phyloP scores from a whole-genome alignment of 2,888 invertebrate species.

The Pristionchus exspectatus region DNA sequence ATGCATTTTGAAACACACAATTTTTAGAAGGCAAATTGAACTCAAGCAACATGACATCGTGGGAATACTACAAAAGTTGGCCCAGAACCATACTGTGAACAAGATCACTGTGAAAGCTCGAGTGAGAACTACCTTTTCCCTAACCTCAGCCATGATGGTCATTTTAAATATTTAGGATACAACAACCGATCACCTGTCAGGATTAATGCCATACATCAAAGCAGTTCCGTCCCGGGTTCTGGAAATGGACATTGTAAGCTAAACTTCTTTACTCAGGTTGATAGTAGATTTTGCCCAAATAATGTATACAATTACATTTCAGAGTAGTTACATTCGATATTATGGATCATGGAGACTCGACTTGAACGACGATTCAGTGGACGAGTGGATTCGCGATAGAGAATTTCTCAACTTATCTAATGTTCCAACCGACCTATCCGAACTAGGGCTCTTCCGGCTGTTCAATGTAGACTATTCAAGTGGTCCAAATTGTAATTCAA shows the following conservation, averaged over 20 bases:
- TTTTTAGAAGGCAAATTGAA: too few species aligned
- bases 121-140: not conserved
- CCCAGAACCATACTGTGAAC: not conserved
- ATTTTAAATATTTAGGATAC: not conserved
- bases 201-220: not conserved
- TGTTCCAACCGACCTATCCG: not conserved
- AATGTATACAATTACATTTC: not conserved
- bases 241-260: not conserved
- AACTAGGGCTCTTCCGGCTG: not conserved
- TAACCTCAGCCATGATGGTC: too few species aligned
- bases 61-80: not conserved
- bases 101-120: not conserved
- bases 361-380: not conserved
- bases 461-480: not conserved
- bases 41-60: too few species aligned
- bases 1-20: too few species aligned
- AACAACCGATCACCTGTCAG: not conserved
- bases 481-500: too few species aligned
- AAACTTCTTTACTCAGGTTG: too few species aligned
- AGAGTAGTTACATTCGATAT: not conserved
- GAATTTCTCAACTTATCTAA: not conserved
- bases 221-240: not conserved
- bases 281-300: too few species aligned
- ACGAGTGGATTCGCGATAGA: not conserved
- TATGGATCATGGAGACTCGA: not conserved